Base-by-base conservation (phyloP, 2,888 invertebrate species). In the Watsonalla cultraria region DNA sequence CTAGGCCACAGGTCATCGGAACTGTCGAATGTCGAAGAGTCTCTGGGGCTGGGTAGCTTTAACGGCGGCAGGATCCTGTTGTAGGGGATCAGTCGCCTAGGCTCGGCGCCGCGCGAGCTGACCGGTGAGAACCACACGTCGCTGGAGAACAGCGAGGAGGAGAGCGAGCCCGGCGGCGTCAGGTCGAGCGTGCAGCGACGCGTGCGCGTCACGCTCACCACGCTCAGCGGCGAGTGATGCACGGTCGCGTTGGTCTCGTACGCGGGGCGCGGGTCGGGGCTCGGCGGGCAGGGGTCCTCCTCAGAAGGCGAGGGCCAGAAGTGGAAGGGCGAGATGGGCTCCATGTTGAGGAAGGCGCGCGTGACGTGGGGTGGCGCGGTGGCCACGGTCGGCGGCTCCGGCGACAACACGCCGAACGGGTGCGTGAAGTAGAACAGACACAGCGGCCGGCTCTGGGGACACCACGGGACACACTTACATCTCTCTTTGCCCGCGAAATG, bases 351-450 rank as follows among this genome's bases (percentile, higher is more conserved):
- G 62, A 75, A 84, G 63, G 81, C 76, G 57, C 72, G 79, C 54
- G 74, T 69, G 62, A 74, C 62, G 72, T 70, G 72, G 63, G 73
- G 71, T 59, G 76, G 78, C 60, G 77, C 68, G 53, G 72, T 65
- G 52, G 72, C 64, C 65, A 75, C 60, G 50, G 64, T 63, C 45
- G 90, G 89, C 50, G 91, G 86, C 73, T 87, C 86, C 53, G 91
- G 86, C 5, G 91, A 91, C 63, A 91, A 80, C 71, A 92, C 91
- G 58, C 90, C 91, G 75, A 92, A 92, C 53, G 92, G 92, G 67
- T 92, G 91, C 59, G 91, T 86, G 82, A 92, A 92, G 81, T 92
- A 92, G 77, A 91, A 92, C 71, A 92, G 70, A 68, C 92, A 92
- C 71, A 92, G 82, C 47, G 92, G 92, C 48, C 89, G 84, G 56